These are phyloP conservation scores for Pheucticus melanocephalus DNA, from an alignment of 2,113 vertebrate genomes.

Conservation along the genomic window DNA sequence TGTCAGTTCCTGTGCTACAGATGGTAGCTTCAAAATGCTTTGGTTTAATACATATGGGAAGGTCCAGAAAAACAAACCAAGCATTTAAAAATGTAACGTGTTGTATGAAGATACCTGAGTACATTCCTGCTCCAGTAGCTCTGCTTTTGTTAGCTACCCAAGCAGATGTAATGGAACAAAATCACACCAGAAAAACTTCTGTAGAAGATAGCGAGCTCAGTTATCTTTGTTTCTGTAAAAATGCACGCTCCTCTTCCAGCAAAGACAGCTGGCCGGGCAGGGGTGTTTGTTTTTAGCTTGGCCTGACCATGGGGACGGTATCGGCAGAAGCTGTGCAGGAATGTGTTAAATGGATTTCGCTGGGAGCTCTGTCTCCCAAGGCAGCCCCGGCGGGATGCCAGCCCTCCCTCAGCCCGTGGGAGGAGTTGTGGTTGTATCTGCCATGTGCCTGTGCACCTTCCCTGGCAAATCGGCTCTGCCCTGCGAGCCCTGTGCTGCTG, in stretches of 20 bases:
- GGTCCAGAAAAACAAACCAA: not conserved
- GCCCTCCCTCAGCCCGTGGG: not conserved
- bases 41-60: not conserved
- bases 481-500: not conserved
- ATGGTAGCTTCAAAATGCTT: not conserved
- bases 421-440: not conserved
- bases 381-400: not conserved
- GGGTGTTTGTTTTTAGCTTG: constrained; percentile 12
- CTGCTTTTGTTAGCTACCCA: not conserved
- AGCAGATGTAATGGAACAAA: not conserved
- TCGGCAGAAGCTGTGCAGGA: not conserved
- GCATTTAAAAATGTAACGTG: not conserved
- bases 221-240: constrained; percentile 3
- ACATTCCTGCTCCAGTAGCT: not conserved
- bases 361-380: not conserved
- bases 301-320: not conserved
- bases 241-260: not conserved
- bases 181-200: not conserved
- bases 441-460: constrained; percentile 10
- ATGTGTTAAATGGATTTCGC: constrained; percentile 14
- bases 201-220: not conserved
- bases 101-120: not conserved
- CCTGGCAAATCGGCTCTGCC: not conserved
- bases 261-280: not conserved
- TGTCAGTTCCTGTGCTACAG: not conserved